Evolutionary conservation across 2,797 vertebrate genomes (phyloP).

Genomic region (Neosilurus hyrtlii): DNA sequence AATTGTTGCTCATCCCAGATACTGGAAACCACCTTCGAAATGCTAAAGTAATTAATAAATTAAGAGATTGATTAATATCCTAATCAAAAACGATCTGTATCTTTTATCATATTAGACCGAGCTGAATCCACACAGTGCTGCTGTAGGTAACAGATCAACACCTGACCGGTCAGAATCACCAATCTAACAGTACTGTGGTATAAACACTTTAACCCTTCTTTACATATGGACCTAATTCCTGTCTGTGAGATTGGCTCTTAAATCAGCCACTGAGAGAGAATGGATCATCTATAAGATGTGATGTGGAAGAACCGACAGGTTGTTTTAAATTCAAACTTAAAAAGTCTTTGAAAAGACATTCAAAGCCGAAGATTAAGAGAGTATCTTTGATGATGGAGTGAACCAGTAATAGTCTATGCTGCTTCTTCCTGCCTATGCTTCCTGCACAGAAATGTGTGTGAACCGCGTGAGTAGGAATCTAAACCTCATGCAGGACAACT

Average conservation of each 20-base stretch:
- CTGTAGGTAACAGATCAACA: background rate
- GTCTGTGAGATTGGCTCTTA: background rate
- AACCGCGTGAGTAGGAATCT: constrained; percentile 8
- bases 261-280: constrained; percentile 8
- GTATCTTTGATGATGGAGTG: constrained; percentile 37
- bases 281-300: constrained; percentile 21
- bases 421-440: constrained; percentile 13
- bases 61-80: no score
- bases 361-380: constrained; percentile 36
- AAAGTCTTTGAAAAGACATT: constrained; percentile 38
- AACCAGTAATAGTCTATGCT: constrained; percentile 23
- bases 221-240: background rate
- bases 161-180: background rate
- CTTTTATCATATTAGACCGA: background rate
- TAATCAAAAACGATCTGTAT: background rate
- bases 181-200: no score
- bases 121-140: background rate
- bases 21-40: background rate
- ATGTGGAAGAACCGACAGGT: constrained; percentile 4
- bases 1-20: background rate
- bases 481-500: background rate
- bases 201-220: background rate
- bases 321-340: constrained; percentile 35
- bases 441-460: constrained; percentile 21
- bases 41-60: background rate